Conservation (phyloP, 1,140 invertebrate species). For the Mamestra configurata region DNA sequence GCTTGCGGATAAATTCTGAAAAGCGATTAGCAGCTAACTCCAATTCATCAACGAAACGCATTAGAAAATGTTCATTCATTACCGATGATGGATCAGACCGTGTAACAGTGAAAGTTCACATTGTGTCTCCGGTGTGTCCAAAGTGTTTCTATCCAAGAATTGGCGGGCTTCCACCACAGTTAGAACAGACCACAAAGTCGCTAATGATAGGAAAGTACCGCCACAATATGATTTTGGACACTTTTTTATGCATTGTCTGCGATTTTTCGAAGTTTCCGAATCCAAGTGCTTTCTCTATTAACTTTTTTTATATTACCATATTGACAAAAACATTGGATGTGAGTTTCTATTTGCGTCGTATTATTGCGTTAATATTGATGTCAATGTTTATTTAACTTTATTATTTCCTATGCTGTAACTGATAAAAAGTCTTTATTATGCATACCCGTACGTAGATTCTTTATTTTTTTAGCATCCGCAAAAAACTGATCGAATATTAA, state of each 20-base stretch:
- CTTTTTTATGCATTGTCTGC: conserved; percentile 57
- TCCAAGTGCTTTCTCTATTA: conserved; percentile 52
- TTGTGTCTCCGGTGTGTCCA: conserved; percentile 68
- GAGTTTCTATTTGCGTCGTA: conserved; percentile 18
- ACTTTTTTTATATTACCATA: conserved; percentile 50
- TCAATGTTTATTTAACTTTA: conserved; percentile 28
- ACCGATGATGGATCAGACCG: conserved; percentile 68
- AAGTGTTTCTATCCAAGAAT: conserved; percentile 68
- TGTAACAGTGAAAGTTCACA: conserved; percentile 77
- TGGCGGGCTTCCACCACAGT: conserved; percentile 65
- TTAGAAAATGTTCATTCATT: conserved; percentile 70
- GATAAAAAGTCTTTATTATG: conserved; percentile 14
- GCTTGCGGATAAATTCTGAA: conserved; percentile 52
- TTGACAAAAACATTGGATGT: conserved; percentile 18
- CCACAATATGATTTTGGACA: conserved; percentile 62
- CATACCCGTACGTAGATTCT: background rate
- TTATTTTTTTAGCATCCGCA: conserved; percentile 1
- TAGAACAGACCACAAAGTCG: conserved; percentile 67
- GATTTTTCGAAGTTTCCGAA: conserved; percentile 49
- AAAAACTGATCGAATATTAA: conserved; percentile 44
- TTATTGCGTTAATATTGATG: background rate
- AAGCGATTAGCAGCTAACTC: conserved; percentile 66
- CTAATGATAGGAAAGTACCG: conserved; percentile 82
- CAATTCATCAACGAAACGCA: conserved; percentile 58
- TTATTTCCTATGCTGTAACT: conserved; percentile 19